phyloP scores from a whole-genome alignment of 2,113 vertebrate species.

The Xenotilapia flavipinnis region DNA sequence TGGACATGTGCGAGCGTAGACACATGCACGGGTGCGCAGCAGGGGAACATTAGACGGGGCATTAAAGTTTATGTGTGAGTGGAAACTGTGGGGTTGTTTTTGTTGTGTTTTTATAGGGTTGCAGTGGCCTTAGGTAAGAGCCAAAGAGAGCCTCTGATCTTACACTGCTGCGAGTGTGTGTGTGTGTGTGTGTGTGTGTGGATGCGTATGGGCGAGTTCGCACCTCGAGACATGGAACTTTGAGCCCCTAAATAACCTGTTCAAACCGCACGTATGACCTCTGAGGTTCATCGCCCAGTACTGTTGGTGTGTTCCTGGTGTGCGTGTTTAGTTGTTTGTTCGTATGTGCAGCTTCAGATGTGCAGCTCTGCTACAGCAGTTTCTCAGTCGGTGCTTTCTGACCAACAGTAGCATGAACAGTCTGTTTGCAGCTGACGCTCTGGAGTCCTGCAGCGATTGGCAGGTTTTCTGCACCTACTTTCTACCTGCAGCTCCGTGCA shows the following conservation, averaged over 20 bases:
- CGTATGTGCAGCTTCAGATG: background rate
- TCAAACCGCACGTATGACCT: background rate
- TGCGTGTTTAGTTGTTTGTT: background rate
- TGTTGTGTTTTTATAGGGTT: slow-evolving; percentile 52
- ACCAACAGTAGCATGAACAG: background rate
- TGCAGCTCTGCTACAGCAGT: background rate
- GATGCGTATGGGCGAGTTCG: background rate
- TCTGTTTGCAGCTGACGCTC: background rate
- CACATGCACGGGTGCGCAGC: background rate
- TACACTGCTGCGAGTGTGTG: background rate
- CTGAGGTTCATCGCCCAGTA: background rate
- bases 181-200: no score
- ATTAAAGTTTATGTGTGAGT: slow-evolving; percentile 56
- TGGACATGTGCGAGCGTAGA: background rate
- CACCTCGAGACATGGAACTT: background rate
- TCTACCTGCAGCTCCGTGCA: no score
- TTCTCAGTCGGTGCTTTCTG: background rate
- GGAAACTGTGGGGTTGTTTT: slow-evolving; percentile 58
- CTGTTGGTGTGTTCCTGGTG: background rate
- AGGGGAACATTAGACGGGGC: slow-evolving; percentile 36
- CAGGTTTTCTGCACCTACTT: background rate
- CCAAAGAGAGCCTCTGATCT: slow-evolving; percentile 42
- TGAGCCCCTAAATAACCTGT: background rate
- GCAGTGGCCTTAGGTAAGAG: slow-evolving; percentile 42
- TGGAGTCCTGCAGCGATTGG: background rate